Conservation (phyloP, 2,888 invertebrate genomes). For the Cylloceria caligata region DNA sequence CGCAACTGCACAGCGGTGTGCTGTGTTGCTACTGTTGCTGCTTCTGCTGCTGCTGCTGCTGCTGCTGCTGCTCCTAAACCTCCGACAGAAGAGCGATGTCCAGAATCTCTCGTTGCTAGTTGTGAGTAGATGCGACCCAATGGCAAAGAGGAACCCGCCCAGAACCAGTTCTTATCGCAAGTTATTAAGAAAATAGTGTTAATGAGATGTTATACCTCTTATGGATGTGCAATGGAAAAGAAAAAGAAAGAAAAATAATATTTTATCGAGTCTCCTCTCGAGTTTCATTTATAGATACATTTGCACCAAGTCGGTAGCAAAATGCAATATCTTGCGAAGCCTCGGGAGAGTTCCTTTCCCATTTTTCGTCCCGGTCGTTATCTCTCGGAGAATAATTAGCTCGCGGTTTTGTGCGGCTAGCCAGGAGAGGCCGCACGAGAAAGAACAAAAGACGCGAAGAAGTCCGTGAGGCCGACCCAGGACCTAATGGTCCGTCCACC, state of each 20-base stretch:
- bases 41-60: not conserved
- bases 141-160: constrained; percentile 23
- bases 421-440: constrained; percentile 1
- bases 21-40: not conserved
- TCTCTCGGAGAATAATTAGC: constrained; percentile 78
- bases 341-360: constrained; percentile 22
- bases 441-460: constrained; percentile 34
- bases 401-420: constrained; percentile 77
- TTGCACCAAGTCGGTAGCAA: constrained; percentile 33
- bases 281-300: constrained; percentile 31
- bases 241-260: constrained; percentile 27
- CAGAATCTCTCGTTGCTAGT: constrained; percentile 12
- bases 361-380: constrained; percentile 70
- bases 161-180: constrained; percentile 75
- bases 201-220: constrained; percentile 73
- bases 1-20: constrained; percentile 49
- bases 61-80: too few species aligned
- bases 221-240: constrained; percentile 13
- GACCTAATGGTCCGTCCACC: constrained; percentile 53
- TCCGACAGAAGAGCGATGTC: not conserved
- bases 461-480: not conserved
- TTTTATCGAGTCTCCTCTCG: constrained; percentile 53
- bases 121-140: constrained; percentile 12
- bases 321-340: constrained; percentile 41
- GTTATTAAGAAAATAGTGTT: constrained; percentile 75